Percentiles rank a stretch among this genome's conserved stretches.
Conservation (phyloP, 2,113 vertebrate genomes). For the Cavia aperea region DNA sequence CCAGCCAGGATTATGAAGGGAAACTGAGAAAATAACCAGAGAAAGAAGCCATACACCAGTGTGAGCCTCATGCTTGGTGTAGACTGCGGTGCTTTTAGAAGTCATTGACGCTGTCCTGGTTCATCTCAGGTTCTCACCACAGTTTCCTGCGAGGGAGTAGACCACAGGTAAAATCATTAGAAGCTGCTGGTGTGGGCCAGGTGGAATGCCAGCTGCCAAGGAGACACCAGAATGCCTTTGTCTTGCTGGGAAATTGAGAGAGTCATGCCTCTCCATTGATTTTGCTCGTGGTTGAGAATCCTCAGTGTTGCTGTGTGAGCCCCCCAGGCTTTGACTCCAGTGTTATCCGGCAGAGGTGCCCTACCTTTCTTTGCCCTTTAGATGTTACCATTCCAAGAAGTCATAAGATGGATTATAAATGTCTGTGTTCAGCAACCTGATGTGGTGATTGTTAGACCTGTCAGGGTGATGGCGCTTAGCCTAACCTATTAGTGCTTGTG, state of each 20-base stretch:
- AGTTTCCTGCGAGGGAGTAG: not conserved
- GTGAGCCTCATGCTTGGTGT: not conserved
- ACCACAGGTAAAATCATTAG: constrained; percentile 50
- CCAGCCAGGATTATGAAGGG: not conserved
- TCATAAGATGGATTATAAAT: not conserved
- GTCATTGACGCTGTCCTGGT: not conserved
- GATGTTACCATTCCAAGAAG: not conserved
- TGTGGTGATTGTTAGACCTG: constrained; percentile 1
- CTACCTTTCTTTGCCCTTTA: constrained; percentile 10
- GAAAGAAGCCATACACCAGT: not conserved
- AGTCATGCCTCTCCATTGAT: constrained; percentile 39
- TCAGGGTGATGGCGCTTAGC: not conserved
- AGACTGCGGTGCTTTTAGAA: not conserved
- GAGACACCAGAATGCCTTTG: constrained; percentile 56
- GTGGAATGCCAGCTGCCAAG: constrained; percentile 7
- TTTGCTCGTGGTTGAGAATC: constrained; percentile 37
- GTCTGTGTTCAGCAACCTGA: constrained; percentile 7
- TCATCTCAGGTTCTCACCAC: not conserved
- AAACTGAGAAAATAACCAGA: not conserved
- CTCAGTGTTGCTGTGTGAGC: constrained; percentile 38
- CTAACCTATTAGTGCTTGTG: not conserved
- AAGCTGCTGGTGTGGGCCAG: constrained; percentile 46
- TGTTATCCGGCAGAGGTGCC: constrained; percentile 20
- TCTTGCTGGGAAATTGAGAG: constrained; percentile 49
- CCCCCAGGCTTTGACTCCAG: constrained; percentile 43